Base-by-base conservation (phyloP, 2,888 invertebrate species). In the Zygothrica quintamaculata region DNA sequence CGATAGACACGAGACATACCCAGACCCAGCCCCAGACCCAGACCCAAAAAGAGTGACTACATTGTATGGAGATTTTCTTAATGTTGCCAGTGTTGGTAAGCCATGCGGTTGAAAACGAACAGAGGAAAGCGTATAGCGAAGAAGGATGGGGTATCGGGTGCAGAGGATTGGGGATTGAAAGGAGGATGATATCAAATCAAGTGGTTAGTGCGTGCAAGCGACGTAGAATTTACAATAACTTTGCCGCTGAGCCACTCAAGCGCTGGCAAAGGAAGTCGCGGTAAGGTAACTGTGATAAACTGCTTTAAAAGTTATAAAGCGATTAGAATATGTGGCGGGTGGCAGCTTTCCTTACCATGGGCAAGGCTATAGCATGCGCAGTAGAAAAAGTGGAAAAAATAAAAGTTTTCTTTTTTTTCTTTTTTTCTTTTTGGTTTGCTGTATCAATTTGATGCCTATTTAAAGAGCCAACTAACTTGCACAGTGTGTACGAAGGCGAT, bases 271-370 rank as follows among this genome's bases (percentile, higher is more conserved):
- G 13, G 36, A 11, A 9, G 25, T 9, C 1, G 15, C 22, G 37
- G 29, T n/a, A n/a, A 29, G 66, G 22, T 12, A 40, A 46, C 44
- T 37, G 62, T 68, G 79, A 84, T 80, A 86, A 80, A 80, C 80
- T 86, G 84, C 65, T 77, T 84, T 84, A 67, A 71, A 81, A 81
- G 80, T 86, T 82, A 86, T 85, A 86, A 81, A 81, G 74, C 86
- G 80, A 86, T 81, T 86, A 81, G 80, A 79, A 68, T 72, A 46
- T 59, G 74, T 61, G 50, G 26, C 61, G 65, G 47, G 59, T 39
- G 65, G 43, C 53, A 62, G 37, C 55, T 33, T 22, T n/a, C n/a
- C 25, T 16, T 15, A 18, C 18, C 13, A 6, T 12, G 2, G 43
- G 22, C 50, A 60, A n/a, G 60, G 43, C 34, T 57, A 65, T 25